Conservation (phyloP, 2,113 vertebrate species). For the Rattus norvegicus region DNA sequence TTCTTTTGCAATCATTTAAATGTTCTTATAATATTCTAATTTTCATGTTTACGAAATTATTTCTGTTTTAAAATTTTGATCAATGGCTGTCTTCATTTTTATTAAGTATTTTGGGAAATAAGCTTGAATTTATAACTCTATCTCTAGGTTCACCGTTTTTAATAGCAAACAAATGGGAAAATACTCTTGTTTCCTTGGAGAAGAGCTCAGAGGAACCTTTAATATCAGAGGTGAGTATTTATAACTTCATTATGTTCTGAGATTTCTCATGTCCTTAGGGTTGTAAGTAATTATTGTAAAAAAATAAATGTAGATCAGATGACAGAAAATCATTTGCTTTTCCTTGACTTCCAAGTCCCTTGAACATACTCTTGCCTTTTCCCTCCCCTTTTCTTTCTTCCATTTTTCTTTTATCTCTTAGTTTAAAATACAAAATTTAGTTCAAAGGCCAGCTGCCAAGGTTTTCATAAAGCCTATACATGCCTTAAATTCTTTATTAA, state of each 20-base stretch:
- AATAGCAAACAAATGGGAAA: conserved; percentile 77
- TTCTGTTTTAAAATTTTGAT: conserved; percentile 35
- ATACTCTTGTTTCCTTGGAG: conserved; percentile 83
- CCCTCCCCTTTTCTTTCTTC: background rate
- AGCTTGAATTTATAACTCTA: conserved; percentile 39
- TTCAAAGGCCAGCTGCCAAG: background rate
- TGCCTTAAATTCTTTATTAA: background rate
- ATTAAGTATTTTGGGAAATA: conserved; percentile 39
- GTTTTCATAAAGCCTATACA: background rate
- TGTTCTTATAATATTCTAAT: background rate
- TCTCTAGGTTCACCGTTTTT: conserved; percentile 78
- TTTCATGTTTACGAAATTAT: conserved; percentile 18
- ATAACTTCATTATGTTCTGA: background rate
- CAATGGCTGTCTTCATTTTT: conserved; percentile 15
- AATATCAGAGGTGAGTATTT: conserved; percentile 83
- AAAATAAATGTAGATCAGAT: background rate
- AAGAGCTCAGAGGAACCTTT: conserved; percentile 80
- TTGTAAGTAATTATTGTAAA: background rate
- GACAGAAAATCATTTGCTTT: background rate
- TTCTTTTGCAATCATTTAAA: background rate
- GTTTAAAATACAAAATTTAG: background rate
- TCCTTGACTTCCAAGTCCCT: background rate
- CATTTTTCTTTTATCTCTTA: background rate
- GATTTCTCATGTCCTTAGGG: background rate
- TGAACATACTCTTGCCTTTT: background rate